phyloP scores from a whole-genome alignment of 2,113 vertebrate species.

The Equus przewalskii region DNA sequence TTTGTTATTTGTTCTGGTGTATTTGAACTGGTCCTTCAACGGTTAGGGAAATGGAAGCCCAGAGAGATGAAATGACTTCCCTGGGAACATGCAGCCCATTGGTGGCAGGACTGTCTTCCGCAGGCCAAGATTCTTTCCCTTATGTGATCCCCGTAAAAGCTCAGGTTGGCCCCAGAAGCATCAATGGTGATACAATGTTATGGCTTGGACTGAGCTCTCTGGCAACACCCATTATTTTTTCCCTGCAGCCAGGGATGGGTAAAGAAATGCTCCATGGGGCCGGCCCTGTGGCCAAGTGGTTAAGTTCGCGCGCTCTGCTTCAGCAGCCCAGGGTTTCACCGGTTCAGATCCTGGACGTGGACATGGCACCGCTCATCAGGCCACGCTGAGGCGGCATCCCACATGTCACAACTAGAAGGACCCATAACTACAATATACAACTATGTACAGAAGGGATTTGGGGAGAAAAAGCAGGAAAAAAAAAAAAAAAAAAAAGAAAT shows the following conservation, averaged over 20 bases:
- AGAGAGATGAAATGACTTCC: background rate
- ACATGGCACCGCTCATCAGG: too few species aligned
- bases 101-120: background rate
- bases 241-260: background rate
- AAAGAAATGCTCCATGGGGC: background rate
- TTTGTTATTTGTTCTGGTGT: background rate
- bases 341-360: too few species aligned
- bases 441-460: too few species aligned
- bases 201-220: background rate
- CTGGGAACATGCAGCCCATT: background rate
- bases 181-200: background rate
- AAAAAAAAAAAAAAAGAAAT: background rate
- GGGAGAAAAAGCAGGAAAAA: too few species aligned
- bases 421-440: too few species aligned
- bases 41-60: background rate
- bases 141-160: background rate
- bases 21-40: background rate
- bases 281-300: too few species aligned
- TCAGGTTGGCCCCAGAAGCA: background rate
- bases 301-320: too few species aligned
- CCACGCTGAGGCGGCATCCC: too few species aligned
- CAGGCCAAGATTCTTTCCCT: background rate
- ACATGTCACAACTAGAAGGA: too few species aligned
- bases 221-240: too few species aligned
- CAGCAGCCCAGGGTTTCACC: too few species aligned